Evolutionary conservation across 2,113 vertebrate genomes (phyloP).

Genomic region (Eulemur macaco): DNA sequence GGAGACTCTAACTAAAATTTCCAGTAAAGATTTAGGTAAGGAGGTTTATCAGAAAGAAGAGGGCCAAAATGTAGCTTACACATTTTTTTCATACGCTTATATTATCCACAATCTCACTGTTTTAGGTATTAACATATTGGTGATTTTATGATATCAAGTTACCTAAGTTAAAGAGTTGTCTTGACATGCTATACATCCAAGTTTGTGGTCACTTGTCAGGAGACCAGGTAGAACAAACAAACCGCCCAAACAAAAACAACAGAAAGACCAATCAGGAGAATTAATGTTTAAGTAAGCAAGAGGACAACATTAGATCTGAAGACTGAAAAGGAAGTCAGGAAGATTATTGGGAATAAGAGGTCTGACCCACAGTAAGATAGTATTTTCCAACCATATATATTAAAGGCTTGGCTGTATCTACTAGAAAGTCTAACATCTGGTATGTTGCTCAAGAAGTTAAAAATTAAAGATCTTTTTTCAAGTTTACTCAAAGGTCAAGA

Average conservation of each 20-base stretch:
- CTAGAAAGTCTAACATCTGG: not conserved
- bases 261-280: not conserved
- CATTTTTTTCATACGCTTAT: not conserved
- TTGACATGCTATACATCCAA: not conserved
- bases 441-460: not conserved
- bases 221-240: not conserved
- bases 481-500: not conserved
- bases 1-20: conserved; percentile 3
- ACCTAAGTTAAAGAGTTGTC: not conserved
- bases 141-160: not conserved
- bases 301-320: not conserved
- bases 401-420: not conserved
- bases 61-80: not conserved
- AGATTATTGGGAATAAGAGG: not conserved
- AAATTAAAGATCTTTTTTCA: not conserved
- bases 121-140: not conserved
- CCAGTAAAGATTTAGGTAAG: not conserved
- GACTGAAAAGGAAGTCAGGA: not conserved
- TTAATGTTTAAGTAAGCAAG: not conserved
- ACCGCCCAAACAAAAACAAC: not conserved
- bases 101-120: not conserved
- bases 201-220: not conserved
- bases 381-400: not conserved
- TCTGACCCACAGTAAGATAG: not conserved
- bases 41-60: not conserved